Base-by-base conservation (phyloP, 2,888 invertebrate genomes). In the Cantharis rustica region DNA sequence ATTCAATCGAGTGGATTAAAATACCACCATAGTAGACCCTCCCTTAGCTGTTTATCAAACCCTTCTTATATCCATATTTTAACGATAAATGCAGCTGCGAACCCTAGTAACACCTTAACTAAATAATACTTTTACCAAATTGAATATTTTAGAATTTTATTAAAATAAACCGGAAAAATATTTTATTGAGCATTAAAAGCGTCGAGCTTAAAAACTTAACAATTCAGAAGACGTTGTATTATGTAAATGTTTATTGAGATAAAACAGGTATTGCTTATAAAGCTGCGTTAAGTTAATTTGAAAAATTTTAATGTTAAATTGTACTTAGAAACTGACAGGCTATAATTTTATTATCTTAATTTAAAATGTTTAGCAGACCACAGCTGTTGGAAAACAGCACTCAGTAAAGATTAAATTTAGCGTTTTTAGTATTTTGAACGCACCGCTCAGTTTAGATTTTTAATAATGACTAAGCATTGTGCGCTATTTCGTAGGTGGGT, bases 1-100 rank as follows among this genome's bases (percentile, higher is more conserved):
- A 81, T 81, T 81, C 80, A 80, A 81, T 81, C 80, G 80, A 80
- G 77, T 80, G 81, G 81, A 80, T 80, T 81, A 81, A 80, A 81
- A 81, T 81, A 80, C 81, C 81, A 81, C 81, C 79, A 79, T 75
- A 73, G 79, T 77, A 71, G 81, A 79, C 77, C 78, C 81, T 76
- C 81, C 80, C 78, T 71, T 75, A 70, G 66, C 69, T 81, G 81
- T 81, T 81, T 81, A 80, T 76, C 79, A 80, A 81, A 80, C 80
- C 81, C 81, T 81, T 81, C 80, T 80, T 80, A 75, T 77, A 79
- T 72, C 31, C 79, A 81, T 80, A 79, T 78, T 80, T 80, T 78
- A 80, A 74, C 78, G 73, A 70, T 75, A 75, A 73, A 71, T 76
- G 78, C 79, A 79, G 79, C 78, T 79, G 79, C 66, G 76, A 71